Conservation (phyloP, 2,888 invertebrate species). For the Autographa gamma region DNA sequence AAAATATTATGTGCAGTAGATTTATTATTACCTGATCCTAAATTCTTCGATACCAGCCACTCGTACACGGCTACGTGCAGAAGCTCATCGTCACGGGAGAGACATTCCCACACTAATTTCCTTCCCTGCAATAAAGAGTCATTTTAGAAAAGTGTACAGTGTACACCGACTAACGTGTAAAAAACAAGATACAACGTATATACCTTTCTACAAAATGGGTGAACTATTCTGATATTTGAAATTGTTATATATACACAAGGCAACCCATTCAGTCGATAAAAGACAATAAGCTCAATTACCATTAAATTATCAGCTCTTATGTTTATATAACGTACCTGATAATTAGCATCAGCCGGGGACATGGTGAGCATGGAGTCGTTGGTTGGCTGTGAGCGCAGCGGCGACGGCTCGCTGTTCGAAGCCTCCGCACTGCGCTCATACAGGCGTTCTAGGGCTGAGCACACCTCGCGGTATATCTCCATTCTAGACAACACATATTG, state of each 20-base stretch:
- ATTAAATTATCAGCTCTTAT: too few relatives aligned
- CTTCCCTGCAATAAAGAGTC: slow-evolving; percentile 72
- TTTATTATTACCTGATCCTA: slow-evolving; percentile 85
- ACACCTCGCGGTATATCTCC: slow-evolving; percentile 96
- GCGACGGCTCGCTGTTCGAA: slow-evolving; percentile 77
- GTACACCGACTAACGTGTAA: too few relatives aligned
- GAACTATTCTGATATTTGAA: too few relatives aligned
- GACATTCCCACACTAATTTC: slow-evolving; percentile 90
- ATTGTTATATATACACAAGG: too few relatives aligned
- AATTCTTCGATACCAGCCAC: slow-evolving; percentile 95
- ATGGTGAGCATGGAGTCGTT: slow-evolving; percentile 75
- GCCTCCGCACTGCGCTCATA: slow-evolving; percentile 89
- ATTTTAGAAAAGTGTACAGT: background rate
- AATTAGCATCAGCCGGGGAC: slow-evolving; percentile 84
- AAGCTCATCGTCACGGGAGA: slow-evolving; percentile 94
- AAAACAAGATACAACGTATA: too few relatives aligned
- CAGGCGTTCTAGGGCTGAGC: slow-evolving; percentile 92
- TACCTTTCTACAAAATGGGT: too few relatives aligned
- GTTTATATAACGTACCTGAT: slow-evolving; percentile 69
- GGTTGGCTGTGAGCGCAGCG: slow-evolving; percentile 63
- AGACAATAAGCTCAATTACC: too few relatives aligned
- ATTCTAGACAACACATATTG: slow-evolving; percentile 87
- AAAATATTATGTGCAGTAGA: too few relatives aligned
- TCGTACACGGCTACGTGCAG: slow-evolving; percentile 97
- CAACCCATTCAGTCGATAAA: too few relatives aligned